Percentiles rank a stretch among this genome's conserved stretches.
These are phyloP conservation scores for Phylloscopus whistleri DNA, from an alignment of 2,113 vertebrate species.

Conservation along the genomic window DNA sequence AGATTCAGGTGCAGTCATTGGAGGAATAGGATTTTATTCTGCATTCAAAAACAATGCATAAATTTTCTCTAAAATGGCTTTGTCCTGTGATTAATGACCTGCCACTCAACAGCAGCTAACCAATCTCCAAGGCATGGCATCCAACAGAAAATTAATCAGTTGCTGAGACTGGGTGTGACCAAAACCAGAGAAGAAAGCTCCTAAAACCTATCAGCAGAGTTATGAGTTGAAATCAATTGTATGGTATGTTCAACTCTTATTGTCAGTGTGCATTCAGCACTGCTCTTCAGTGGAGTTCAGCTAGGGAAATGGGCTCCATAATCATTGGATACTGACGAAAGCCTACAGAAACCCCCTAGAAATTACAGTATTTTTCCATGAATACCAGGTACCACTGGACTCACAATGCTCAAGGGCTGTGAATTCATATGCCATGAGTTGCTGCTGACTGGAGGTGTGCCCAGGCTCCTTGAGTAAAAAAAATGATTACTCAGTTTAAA, in stretches of 20 bases:
- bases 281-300: neutral
- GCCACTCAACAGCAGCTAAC: constrained; percentile 16
- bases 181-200: neutral
- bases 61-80: constrained; percentile 16
- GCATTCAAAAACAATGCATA: neutral
- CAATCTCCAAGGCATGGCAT: neutral
- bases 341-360: neutral
- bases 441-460: neutral
- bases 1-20: neutral
- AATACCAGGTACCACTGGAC: neutral
- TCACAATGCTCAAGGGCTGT: neutral
- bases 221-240: neutral
- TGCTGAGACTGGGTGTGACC: neutral
- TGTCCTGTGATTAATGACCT: constrained; percentile 48
- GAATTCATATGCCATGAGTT: neutral
- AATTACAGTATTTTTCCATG: neutral
- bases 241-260: neutral
- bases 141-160: neutral
- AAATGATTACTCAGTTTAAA: neutral
- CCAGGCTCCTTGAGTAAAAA: neutral
- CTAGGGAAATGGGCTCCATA: neutral
- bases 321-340: neutral
- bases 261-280: neutral
- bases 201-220: neutral
- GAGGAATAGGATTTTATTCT: neutral